Evolutionary conservation across 2,113 vertebrate genomes (phyloP).

Genomic region (Miniopterus natalensis): DNA sequence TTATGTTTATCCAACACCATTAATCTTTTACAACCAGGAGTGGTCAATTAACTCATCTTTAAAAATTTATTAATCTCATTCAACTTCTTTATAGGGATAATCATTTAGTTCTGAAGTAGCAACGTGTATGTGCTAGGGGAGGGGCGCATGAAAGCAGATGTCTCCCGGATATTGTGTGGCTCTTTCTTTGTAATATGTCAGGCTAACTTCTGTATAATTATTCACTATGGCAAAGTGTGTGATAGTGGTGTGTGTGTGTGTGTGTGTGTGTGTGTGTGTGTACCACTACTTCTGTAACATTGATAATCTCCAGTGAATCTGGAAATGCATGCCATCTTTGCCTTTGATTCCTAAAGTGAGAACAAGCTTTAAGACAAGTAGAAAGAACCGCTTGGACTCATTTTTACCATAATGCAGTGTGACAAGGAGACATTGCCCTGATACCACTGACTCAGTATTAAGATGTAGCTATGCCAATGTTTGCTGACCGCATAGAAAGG

Average conservation of each 20-base stretch:
- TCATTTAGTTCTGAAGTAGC: background rate
- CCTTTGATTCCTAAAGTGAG: conserved; percentile 5
- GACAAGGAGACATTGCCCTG: background rate
- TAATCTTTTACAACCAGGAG: conserved; percentile 36
- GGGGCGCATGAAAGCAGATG: background rate
- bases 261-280: rapidly evolving
- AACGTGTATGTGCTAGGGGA: background rate
- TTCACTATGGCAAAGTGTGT: background rate
- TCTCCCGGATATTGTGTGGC: background rate
- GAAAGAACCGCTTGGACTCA: background rate
- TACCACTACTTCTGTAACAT: background rate
- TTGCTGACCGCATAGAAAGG: background rate
- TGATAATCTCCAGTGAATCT: background rate
- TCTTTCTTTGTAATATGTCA: background rate
- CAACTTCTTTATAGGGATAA: conserved; percentile 54
- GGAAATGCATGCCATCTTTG: background rate
- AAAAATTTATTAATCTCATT: conserved; percentile 41
- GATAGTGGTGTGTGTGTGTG: background rate
- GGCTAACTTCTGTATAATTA: background rate
- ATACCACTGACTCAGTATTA: background rate
- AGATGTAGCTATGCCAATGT: background rate
- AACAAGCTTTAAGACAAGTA: background rate
- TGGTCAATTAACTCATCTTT: conserved; percentile 34
- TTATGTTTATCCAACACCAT: conserved; percentile 40
- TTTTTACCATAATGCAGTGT: background rate